Percentiles rank a stretch among this genome's conserved stretches.
Evolutionary conservation across 1,140 invertebrate genomes (phyloP).

Genomic region (Odontomachus brunneus): DNA sequence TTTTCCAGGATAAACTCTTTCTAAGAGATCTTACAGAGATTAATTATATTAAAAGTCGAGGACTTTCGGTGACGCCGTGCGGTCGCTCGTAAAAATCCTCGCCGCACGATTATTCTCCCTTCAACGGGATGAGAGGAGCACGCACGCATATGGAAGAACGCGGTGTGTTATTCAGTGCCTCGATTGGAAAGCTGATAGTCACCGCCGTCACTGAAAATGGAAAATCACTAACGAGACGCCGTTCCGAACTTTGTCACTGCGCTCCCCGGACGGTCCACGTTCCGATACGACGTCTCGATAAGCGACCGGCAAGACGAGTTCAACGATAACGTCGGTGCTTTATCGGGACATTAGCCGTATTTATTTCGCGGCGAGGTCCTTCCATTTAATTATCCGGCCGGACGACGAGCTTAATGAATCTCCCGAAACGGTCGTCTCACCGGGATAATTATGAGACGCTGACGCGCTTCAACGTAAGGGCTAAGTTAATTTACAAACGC

Average conservation of each 20-base stretch:
- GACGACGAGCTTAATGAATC: neutral
- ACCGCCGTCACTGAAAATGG: neutral
- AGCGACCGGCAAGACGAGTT: neutral
- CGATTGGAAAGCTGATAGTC: slow-evolving; percentile 25
- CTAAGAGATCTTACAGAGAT: too few relatives aligned
- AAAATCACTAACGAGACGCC: slow-evolving; percentile 14
- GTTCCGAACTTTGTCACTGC: neutral
- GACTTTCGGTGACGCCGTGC: neutral
- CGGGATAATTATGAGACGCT: neutral
- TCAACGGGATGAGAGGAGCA: neutral
- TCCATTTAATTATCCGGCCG: slow-evolving; percentile 8
- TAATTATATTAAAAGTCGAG: neutral
- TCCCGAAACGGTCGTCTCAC: neutral
- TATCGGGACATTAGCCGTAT: neutral
- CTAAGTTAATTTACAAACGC: neutral
- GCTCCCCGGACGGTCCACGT: neutral
- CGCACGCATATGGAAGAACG: neutral
- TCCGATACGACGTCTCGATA: neutral
- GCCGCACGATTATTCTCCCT: neutral
- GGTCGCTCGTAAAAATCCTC: slow-evolving; percentile 1
- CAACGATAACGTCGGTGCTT: slow-evolving; percentile 8
- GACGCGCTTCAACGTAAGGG: neutral
- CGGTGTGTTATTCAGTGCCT: neutral
- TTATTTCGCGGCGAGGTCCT: slow-evolving; percentile 2
- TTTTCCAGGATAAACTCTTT: too few relatives aligned